A percentile compares a stretch with the other conserved stretches of the same genome.
These are phyloP conservation scores for Loxodonta africana DNA, from an alignment of 2,113 vertebrate species.

Conservation along the genomic window DNA sequence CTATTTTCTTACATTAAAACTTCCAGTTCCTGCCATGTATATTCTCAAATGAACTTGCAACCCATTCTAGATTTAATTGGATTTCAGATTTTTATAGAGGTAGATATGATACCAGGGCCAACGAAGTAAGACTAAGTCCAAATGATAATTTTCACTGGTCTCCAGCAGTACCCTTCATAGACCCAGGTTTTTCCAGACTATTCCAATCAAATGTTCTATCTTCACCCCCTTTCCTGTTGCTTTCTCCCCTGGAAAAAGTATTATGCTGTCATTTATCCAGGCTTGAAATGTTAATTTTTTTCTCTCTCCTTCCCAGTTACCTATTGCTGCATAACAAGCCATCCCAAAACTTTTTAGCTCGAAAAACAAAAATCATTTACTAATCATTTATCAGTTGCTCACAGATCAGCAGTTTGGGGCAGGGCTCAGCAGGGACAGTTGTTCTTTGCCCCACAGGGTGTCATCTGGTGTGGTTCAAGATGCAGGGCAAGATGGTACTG, in stretches of 20 bases:
- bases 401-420: background rate
- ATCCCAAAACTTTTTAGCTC: background rate
- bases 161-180: background rate
- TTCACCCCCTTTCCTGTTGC: background rate
- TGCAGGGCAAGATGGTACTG: background rate
- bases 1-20: constrained; percentile 26
- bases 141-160: background rate
- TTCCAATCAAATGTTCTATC: background rate
- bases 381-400: background rate
- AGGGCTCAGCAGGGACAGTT: background rate
- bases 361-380: background rate
- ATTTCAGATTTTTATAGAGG: constrained; percentile 1
- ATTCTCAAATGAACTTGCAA: constrained; percentile 48
- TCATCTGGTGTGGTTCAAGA: background rate
- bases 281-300: background rate
- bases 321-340: background rate
- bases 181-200: background rate
- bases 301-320: background rate
- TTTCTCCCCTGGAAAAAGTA: background rate
- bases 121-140: constrained; percentile 3
- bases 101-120: background rate
- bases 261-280: background rate
- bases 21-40: background rate
- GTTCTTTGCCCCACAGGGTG: background rate
- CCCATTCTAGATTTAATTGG: constrained; percentile 37